Evolutionary conservation across 37 sponge, comb jelly and placozoan species (phyloP).

Genomic region (Agelas oroides): DNA sequence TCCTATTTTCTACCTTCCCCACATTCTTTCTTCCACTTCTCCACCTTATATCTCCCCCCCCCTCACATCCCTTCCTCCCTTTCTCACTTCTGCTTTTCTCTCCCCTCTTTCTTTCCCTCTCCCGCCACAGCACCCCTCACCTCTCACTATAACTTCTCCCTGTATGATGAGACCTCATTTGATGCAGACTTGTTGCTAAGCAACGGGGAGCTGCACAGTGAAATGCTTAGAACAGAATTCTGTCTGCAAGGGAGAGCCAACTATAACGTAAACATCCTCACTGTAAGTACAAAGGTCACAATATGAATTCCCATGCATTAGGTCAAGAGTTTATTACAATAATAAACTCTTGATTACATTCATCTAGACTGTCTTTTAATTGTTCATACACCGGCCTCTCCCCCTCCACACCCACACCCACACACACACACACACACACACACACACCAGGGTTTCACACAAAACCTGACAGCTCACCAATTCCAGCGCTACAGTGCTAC

Average conservation of each 20-base stretch:
- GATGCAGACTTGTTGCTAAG: constrained; percentile 53
- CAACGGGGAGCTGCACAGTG: constrained; percentile 22
- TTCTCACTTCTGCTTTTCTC: not conserved
- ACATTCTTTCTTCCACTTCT: no score
- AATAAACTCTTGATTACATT: no score
- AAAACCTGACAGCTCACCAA: constrained; percentile 25
- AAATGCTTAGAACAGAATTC: constrained; percentile 59
- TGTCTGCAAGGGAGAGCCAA: constrained; percentile 73
- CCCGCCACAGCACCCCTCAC: constrained; percentile 46
- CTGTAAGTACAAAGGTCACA: constrained; percentile 49
- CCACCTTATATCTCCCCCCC: not conserved
- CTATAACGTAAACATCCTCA: constrained; percentile 71
- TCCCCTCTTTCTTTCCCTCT: no score
- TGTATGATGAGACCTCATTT: constrained; percentile 61
- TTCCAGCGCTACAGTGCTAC: not conserved
- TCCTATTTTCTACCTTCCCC: not conserved
- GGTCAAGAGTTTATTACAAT: not conserved
- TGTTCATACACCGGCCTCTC: no score
- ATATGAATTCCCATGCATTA: no score
- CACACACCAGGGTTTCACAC: constrained; percentile 3
- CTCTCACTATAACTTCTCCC: constrained; percentile 68
- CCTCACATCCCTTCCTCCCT: constrained; percentile 1
- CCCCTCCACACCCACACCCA: not conserved
- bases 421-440: not conserved
- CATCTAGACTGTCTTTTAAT: no score